Percentiles rank a stretch among this genome's conserved stretches.
Conservation (phyloP, 2,888 invertebrate species). For the Morpho helenor region DNA sequence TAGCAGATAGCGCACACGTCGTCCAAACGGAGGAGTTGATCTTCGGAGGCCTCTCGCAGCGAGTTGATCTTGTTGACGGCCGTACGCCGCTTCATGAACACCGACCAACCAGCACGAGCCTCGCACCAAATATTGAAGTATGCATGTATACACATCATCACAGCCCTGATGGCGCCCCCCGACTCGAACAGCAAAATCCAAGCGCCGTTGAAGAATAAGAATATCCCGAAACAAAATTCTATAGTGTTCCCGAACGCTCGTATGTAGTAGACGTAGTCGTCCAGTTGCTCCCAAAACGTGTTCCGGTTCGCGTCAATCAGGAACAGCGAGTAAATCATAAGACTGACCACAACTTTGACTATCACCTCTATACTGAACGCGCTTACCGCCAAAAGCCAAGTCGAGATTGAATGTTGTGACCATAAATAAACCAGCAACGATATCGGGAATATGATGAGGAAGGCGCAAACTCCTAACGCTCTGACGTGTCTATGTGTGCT, state of each 20-base stretch:
- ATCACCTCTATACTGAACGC: slow-evolving; percentile 96
- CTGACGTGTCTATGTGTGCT: slow-evolving; percentile 86
- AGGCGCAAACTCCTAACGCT: slow-evolving; percentile 90
- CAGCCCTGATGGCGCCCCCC: slow-evolving; percentile 94
- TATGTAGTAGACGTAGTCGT: slow-evolving; percentile 97
- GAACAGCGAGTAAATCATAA: slow-evolving; percentile 93
- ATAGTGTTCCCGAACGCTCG: slow-evolving; percentile 95
- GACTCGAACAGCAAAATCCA: slow-evolving; percentile 97
- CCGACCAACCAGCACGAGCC: slow-evolving; percentile 93
- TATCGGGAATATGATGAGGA: slow-evolving; percentile 89
- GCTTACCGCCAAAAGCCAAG: slow-evolving; percentile 95
- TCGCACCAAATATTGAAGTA: slow-evolving; percentile 98
- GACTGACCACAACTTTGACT: slow-evolving; percentile 92
- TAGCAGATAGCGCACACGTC: slow-evolving; percentile 99
- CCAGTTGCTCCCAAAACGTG: slow-evolving; percentile 94
- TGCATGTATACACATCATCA: slow-evolving; percentile 98
- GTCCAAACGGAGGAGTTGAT: slow-evolving; percentile 86
- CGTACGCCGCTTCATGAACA: slow-evolving; percentile 93
- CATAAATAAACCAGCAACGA: slow-evolving; percentile 87
- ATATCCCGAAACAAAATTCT: slow-evolving; percentile 96
- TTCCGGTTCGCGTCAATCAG: slow-evolving; percentile 91
- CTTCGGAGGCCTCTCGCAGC: slow-evolving; percentile 89
- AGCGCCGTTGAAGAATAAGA: slow-evolving; percentile 94
- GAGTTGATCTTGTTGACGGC: slow-evolving; percentile 96
- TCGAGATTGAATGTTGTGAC: slow-evolving; percentile 91